Evolutionary conservation across 2,888 invertebrate species (phyloP).

Genomic region (Podabrus alpinus): DNA sequence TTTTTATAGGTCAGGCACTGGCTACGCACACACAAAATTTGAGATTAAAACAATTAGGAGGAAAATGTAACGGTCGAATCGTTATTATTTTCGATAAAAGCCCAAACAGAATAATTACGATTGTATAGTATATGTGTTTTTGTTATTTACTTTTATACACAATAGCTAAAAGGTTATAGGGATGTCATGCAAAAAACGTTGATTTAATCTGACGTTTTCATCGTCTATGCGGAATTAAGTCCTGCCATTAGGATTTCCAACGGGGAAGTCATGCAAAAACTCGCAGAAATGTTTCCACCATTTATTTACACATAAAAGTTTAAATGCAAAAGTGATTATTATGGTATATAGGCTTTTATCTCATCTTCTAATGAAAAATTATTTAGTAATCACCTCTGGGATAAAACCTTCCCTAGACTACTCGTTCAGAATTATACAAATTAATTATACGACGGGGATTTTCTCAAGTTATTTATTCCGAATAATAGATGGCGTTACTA

Average conservation of each 20-base stretch:
- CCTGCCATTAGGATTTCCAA: slow-evolving; percentile 7
- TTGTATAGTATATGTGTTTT: background rate
- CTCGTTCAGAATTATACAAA: no score
- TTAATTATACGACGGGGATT: no score
- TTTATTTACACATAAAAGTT: background rate
- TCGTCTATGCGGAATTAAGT: slow-evolving; percentile 7
- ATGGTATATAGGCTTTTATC: background rate
- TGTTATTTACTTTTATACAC: background rate
- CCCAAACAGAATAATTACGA: background rate
- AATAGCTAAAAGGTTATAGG: background rate
- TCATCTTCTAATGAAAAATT: background rate
- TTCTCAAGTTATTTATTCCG: no score
- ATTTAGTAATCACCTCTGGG: background rate
- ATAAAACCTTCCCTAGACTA: no score
- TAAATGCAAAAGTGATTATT: background rate
- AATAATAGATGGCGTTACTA: no score
- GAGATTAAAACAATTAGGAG: background rate
- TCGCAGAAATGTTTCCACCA: background rate
- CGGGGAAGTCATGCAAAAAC: slow-evolving; percentile 7
- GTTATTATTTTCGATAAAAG: background rate
- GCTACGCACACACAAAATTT: background rate
- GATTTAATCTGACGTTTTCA: slow-evolving; percentile 19
- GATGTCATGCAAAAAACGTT: slow-evolving; percentile 7
- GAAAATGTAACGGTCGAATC: background rate
- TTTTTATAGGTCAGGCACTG: background rate